Evolutionary conservation across 1,140 invertebrate genomes (phyloP), one percentile per base, ranked within the genome.

Genomic region (Drosophila albomicans): DNA sequence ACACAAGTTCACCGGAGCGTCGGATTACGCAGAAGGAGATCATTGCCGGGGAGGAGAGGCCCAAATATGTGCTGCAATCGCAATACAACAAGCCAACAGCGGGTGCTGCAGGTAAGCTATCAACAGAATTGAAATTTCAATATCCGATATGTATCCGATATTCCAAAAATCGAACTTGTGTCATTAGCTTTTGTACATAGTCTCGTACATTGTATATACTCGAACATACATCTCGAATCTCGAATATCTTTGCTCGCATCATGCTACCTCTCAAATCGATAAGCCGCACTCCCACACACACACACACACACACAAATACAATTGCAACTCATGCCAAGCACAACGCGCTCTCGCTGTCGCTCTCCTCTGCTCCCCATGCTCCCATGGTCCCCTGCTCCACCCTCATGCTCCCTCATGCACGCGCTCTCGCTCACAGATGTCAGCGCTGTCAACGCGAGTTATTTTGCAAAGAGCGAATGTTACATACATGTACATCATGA

Each of bases 1-100:
- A 92, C 52, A 91, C 90, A 51, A 92, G 80, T 41, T 93, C 92
- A 66, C 91, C 92, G 25, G 91, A 93, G 79, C 88, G 91, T 10
- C 91, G 91, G 46, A 91, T 93, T 45, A 92, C 92, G 62, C 92
- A 92, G 68, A 93, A 93, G 73, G 92, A 93, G 84, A 93, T 93
- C 63, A 92, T 93, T 46, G 92, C 92, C 48, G 92, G 92, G 28
- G 92, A 93, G 78, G 92, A 93, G 78, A 76, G 92, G 52, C 92
- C 92, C 58, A 92, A 92, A 61, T 93, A 92, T 69, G 84, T 92
- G 7, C 79, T 92, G 1, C 87, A 91, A 65, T 89, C 91, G 2
- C 91, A 92, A 62, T 92, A 91, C 46, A 92, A 91, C 46, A 92
- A 92, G 66, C 85, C 91, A 54, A 76, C 80, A 48, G 62, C 81